These are phyloP conservation scores for Trachelus stipa DNA, from an alignment of 2,888 invertebrate genomes.

Conservation along the genomic window DNA sequence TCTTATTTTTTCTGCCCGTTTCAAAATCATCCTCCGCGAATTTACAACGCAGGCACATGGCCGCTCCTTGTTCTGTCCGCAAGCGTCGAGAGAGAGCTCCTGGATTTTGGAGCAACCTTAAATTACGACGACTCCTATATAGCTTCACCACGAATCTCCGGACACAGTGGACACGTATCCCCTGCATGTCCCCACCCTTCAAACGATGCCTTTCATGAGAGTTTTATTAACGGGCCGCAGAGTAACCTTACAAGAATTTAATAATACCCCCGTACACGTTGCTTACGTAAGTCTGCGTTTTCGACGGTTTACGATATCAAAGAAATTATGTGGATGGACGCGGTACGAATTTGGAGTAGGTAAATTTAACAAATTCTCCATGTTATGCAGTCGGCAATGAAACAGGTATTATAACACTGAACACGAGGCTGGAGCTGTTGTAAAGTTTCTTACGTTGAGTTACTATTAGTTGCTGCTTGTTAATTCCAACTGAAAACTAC, in stretches of 20 bases:
- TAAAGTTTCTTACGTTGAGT: neutral
- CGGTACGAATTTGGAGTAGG: neutral
- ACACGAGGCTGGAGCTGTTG: neutral
- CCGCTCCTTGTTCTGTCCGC: constrained; percentile 10
- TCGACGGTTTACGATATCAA: neutral
- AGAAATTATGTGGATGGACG: neutral
- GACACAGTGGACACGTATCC: neutral
- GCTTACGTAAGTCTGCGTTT: neutral
- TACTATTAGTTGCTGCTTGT: constrained; percentile 6
- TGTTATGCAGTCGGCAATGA: neutral
- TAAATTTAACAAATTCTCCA: neutral
- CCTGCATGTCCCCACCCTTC: neutral
- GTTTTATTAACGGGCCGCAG: neutral
- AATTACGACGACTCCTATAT: neutral
- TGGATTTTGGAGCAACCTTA: neutral
- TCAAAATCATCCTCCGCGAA: constrained; percentile 23
- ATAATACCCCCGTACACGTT: neutral
- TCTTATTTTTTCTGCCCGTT: neutral
- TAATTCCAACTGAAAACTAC: constrained; percentile 5
- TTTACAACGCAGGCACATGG: constrained; percentile 25
- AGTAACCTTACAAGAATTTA: neutral
- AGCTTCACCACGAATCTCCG: neutral
- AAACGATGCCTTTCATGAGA: neutral
- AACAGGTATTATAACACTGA: neutral
- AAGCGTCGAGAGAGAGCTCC: neutral